A percentile compares a stretch with the other conserved stretches of the same genome.
These are phyloP conservation scores for Bufotes viridis DNA, from an alignment of 2,797 vertebrate genomes.

Conservation along the genomic window DNA sequence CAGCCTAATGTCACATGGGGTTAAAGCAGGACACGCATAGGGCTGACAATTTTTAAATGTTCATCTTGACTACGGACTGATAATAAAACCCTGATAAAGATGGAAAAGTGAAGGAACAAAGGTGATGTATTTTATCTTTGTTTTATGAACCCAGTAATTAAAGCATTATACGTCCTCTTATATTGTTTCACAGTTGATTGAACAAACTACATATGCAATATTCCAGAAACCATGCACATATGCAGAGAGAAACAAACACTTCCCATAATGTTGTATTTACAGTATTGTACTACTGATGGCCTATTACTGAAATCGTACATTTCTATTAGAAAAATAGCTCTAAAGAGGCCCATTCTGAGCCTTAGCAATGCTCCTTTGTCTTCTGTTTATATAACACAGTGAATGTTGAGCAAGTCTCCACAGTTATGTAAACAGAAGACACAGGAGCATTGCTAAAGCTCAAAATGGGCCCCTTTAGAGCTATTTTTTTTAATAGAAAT, in stretches of 20 bases:
- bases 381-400: too few relatives aligned
- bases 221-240: background rate
- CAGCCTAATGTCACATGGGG: background rate
- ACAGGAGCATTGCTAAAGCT: too few relatives aligned
- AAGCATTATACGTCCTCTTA: background rate
- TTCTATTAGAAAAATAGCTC: too few relatives aligned
- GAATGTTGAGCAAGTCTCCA: too few relatives aligned
- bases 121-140: background rate
- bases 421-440: too few relatives aligned
- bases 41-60: background rate
- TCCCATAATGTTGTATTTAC: background rate
- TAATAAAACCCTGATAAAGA: background rate
- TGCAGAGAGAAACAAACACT: background rate
- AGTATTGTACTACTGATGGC: too few relatives aligned
- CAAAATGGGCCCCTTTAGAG: too few relatives aligned
- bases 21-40: background rate
- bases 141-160: background rate
- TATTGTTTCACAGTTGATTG: background rate
- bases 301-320: too few relatives aligned
- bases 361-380: too few relatives aligned
- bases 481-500: too few relatives aligned
- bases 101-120: background rate
- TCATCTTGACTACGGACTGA: background rate
- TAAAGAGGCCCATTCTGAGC: too few relatives aligned
- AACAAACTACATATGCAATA: background rate